Evolutionary conservation across 2,113 vertebrate genomes (phyloP), one percentile per base, ranked within the genome.

Genomic region (Chlorocebus sabaeus): DNA sequence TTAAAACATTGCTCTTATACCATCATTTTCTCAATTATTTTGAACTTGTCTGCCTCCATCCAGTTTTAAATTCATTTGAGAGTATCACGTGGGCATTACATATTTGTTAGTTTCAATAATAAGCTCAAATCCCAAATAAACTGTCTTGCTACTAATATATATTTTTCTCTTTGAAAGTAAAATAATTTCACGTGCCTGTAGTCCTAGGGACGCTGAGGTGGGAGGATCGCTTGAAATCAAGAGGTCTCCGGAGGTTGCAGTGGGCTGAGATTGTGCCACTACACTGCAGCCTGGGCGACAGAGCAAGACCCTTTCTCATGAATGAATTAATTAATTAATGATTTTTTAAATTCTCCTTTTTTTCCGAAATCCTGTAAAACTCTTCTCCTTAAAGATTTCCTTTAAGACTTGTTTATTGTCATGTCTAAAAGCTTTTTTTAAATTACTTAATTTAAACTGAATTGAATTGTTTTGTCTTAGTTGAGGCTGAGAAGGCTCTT

Each of bases 141-240:
- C 16, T 78, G 1, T 70, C 45, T 87, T 73, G 9, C 61, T 90
- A 35, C 73, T 70, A 96, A 48, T 25, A 82, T 27, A 30, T 70
- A 5, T 80, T 97, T 95, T 90, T 95, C 82, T 97, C 22, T 91
- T 92, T 67, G 68, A 27, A 95, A 73, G 8, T 79, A 79, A 96
- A 92, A n/a, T 90, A 14, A 30, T 35, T 81, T 94, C 84, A 64
- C 13, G 12, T 64, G 61, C 27, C 27, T 64, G 11, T 64, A 64
- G 61, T 30, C 61, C 61, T 27, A 32, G 27, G 27, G 61, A 64
- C 27, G 12, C 61, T 6, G 1, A 64, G 61, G 61, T 64, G 61
- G 12, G 27, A 64, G 61, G 61, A 64, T 64, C 12, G 4, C 61
- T 32, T 64, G 61, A 64, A 64, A 64, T 13, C 13, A 30, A 12